phyloP scores from a whole-genome alignment of 2,113 vertebrate genomes.

The Desmodus rotundus region DNA sequence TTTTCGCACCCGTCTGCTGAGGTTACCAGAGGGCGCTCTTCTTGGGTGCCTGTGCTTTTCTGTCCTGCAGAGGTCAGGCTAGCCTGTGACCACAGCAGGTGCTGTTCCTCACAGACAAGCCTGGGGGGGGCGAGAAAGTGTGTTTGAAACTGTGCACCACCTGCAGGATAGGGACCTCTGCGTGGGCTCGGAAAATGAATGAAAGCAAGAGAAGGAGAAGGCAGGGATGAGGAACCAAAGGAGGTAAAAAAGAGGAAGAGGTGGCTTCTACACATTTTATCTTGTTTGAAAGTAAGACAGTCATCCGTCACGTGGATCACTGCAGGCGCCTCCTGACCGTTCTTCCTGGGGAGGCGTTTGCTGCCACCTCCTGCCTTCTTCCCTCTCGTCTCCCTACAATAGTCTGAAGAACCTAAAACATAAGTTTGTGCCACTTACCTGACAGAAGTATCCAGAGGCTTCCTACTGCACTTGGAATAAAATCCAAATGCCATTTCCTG shows the following conservation, averaged over 20 bases:
- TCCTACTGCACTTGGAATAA: not conserved
- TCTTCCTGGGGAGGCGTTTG: not conserved
- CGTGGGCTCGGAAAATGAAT: not conserved
- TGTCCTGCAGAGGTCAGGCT: not conserved
- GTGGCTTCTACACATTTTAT: not conserved
- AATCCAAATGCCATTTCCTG: not conserved
- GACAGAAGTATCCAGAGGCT: not conserved
- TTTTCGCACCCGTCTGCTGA: accelerated
- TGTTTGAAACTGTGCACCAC: not conserved
- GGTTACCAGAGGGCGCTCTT: not conserved
- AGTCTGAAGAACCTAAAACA: not conserved
- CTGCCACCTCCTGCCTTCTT: not conserved
- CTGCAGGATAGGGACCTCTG: not conserved
- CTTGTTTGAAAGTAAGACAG: not conserved
- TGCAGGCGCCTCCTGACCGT: accelerated
- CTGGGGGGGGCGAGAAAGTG: not conserved
- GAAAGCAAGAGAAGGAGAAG: not conserved
- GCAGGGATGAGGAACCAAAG: not conserved
- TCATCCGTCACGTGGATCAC: not conserved
- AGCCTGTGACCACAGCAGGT: not conserved
- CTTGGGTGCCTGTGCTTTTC: not conserved
- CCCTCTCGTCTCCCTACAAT: not conserved
- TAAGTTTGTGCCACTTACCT: not conserved
- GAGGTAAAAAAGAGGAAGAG: not conserved
- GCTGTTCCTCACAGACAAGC: not conserved